Evolutionary conservation across 2,888 invertebrate species (phyloP).

Genomic region (Bellardia bayeri): DNA sequence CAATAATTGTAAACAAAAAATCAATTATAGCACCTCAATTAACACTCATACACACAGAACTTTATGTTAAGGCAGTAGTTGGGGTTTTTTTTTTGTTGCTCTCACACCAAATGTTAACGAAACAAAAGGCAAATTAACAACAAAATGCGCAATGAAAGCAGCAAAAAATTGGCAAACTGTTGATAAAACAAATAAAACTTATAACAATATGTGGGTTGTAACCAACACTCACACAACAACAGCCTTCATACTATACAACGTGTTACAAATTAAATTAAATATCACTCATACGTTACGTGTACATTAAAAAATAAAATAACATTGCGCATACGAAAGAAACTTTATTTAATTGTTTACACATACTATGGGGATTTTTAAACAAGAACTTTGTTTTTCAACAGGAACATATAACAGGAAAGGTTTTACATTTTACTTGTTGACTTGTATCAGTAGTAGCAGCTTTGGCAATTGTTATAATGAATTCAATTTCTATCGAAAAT

Average conservation of each 20-base stretch:
- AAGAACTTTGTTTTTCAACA: too few species aligned
- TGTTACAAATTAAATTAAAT: slow-evolving; percentile 33
- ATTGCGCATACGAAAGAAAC: background rate
- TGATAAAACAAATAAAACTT: slow-evolving; percentile 39
- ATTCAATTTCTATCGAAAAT: too few species aligned
- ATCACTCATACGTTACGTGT: slow-evolving; percentile 49
- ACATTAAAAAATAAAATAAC: slow-evolving; percentile 29
- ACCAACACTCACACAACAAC: background rate
- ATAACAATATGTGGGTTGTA: background rate
- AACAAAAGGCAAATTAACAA: slow-evolving; percentile 26
- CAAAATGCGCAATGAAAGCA: background rate
- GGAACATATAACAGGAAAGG: too few species aligned
- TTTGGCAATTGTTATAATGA: too few species aligned
- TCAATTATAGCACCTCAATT: slow-evolving; percentile 54
- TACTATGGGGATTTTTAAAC: background rate
- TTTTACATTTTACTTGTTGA: too few species aligned
- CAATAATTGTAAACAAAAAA: slow-evolving; percentile 32
- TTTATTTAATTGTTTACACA: background rate
- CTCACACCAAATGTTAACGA: slow-evolving; percentile 1
- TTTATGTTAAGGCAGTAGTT: slow-evolving; percentile 13
- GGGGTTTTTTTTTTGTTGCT: background rate
- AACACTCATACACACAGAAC: slow-evolving; percentile 10
- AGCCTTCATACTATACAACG: background rate
- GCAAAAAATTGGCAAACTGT: background rate
- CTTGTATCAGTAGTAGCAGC: too few species aligned